Percentiles rank a stretch among this genome's conserved stretches.
Evolutionary conservation across 2,888 invertebrate genomes (phyloP).

Genomic region (Ptychoptera contaminata): DNA sequence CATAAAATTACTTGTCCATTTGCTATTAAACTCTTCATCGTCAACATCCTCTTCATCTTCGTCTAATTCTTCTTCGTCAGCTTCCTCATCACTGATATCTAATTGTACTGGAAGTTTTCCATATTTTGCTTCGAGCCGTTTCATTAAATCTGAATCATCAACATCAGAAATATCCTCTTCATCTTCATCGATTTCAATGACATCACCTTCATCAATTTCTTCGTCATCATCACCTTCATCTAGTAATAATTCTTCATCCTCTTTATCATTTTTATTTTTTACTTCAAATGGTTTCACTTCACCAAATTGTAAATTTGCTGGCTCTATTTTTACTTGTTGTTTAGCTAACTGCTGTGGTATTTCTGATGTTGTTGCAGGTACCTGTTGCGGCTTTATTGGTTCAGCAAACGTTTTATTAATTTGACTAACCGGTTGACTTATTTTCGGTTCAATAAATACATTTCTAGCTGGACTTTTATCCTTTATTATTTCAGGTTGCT

Average conservation of each 20-base stretch:
- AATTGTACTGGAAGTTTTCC: slow-evolving; percentile 43
- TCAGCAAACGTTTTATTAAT: not conserved
- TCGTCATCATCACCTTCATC: slow-evolving; percentile 29
- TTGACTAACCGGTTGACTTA: too few relatives aligned
- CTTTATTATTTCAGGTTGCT: not conserved
- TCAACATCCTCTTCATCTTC: slow-evolving; percentile 23
- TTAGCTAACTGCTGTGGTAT: not conserved
- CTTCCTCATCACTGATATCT: slow-evolving; percentile 32
- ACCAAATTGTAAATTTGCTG: not conserved
- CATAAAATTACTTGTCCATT: slow-evolving; percentile 28
- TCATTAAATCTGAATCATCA: slow-evolving; percentile 53
- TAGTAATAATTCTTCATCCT: slow-evolving; percentile 20
- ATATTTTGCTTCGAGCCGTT: slow-evolving; percentile 55
- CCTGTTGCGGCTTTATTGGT: not conserved
- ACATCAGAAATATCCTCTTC: slow-evolving; percentile 43
- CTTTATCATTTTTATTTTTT: slow-evolving; percentile 16
- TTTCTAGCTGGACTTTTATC: not conserved
- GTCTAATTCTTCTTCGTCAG: slow-evolving; percentile 29
- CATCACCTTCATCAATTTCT: slow-evolving; percentile 25
- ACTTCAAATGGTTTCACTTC: too few relatives aligned
- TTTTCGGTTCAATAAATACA: not conserved
- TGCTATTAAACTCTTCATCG: slow-evolving; percentile 14
- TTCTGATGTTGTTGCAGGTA: too few relatives aligned
- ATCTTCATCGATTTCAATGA: slow-evolving; percentile 34
- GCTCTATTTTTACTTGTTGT: not conserved